Conservation (phyloP, 2,113 vertebrate genomes). For the Pseudopodoces humilis region DNA sequence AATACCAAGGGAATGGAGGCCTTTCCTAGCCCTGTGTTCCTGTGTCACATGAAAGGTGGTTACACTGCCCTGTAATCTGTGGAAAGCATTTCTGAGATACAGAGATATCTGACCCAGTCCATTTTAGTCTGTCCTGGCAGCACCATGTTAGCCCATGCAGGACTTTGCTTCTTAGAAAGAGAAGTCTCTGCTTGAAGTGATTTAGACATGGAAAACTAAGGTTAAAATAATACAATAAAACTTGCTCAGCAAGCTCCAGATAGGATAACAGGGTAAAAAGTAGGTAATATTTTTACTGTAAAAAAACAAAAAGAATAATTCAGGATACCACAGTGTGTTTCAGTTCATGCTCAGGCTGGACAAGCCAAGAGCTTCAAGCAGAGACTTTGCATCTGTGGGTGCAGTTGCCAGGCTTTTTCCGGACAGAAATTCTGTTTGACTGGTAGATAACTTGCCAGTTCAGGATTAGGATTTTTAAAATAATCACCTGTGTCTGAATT, state of each 20-base stretch:
- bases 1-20: background rate
- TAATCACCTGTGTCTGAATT: background rate
- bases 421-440: background rate
- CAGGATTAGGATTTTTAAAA: background rate
- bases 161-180: background rate
- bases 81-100: background rate
- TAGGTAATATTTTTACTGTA: conserved; percentile 10
- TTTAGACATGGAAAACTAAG: conserved; percentile 36
- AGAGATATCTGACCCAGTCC: background rate
- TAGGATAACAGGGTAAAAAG: background rate
- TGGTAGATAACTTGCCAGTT: background rate
- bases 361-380: background rate
- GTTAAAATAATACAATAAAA: conserved; percentile 60
- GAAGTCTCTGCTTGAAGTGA: background rate
- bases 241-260: background rate
- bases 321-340: background rate
- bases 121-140: background rate
- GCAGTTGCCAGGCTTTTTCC: background rate
- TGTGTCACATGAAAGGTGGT: background rate
- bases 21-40: background rate
- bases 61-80: background rate
- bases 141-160: background rate
- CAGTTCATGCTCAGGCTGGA: background rate
- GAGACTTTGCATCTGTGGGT: background rate
- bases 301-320: background rate